These are phyloP conservation scores for Cremastinae sp. DNA, from an alignment of 2,888 invertebrate species.

Conservation along the genomic window DNA sequence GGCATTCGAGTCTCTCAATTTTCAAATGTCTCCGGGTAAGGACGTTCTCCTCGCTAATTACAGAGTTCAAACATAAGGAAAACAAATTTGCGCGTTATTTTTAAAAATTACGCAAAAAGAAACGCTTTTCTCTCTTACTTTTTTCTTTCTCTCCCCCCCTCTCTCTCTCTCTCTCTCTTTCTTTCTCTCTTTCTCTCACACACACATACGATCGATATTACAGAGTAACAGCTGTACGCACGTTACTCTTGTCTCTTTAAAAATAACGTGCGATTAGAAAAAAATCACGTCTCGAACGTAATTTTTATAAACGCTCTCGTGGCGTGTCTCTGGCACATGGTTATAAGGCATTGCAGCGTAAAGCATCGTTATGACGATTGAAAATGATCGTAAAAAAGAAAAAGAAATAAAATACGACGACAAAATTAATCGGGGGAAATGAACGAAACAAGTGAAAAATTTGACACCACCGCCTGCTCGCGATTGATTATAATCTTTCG, in stretches of 20 bases:
- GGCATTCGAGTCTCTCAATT: constrained; percentile 39
- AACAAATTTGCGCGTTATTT: constrained; percentile 16
- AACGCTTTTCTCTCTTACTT: constrained; percentile 1
- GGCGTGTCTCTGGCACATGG: constrained; percentile 49
- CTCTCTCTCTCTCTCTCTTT: not conserved
- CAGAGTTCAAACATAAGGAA: not conserved
- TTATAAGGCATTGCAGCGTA: constrained; percentile 38
- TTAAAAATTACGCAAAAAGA: constrained; percentile 33
- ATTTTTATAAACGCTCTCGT: constrained; percentile 7
- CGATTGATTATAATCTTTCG: not conserved
- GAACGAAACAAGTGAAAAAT: constrained; percentile 38
- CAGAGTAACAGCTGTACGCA: constrained; percentile 55
- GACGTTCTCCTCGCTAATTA: constrained; percentile 1
- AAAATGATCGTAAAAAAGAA: constrained; percentile 44
- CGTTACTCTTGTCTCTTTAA: constrained; percentile 27
- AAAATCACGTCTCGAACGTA: constrained; percentile 38
- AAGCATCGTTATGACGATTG: constrained; percentile 38
- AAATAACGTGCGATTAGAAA: constrained; percentile 36
- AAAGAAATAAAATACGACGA: constrained; percentile 22
- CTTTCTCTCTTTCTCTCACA: not conserved
- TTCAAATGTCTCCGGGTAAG: constrained; percentile 6
- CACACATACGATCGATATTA: constrained; percentile 59
- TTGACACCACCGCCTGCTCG: constrained; percentile 8
- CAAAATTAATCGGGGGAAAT: constrained; percentile 4
- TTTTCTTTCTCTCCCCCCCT: not conserved